These are phyloP conservation scores for Actinopyga echinites DNA, from an alignment of 53 echinoderm and acorn worm species.

Conservation along the genomic window DNA sequence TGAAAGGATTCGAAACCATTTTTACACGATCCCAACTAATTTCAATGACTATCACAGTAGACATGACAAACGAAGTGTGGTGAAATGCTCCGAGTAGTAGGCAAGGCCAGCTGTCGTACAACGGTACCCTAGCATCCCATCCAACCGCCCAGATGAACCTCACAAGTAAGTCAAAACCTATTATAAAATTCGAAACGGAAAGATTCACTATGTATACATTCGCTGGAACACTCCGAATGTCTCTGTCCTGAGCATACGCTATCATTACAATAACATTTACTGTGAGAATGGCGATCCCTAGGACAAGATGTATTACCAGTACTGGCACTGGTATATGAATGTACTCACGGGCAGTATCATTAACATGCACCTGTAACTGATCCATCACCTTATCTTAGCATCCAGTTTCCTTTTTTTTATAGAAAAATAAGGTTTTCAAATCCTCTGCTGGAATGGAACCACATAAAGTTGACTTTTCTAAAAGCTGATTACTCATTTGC, in stretches of 20 bases:
- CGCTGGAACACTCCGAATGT: not conserved
- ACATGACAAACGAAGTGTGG: not conserved
- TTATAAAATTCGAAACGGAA: not conserved
- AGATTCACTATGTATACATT: not conserved
- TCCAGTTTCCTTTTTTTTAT: too few relatives aligned
- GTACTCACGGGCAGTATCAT: too few relatives aligned
- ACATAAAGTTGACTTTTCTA: too few relatives aligned
- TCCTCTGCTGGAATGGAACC: too few relatives aligned
- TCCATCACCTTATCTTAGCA: too few relatives aligned
- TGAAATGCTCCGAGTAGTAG: not conserved
- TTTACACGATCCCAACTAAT: not conserved
- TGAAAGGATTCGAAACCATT: not conserved
- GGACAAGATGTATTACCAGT: not conserved
- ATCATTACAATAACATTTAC: not conserved
- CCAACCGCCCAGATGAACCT: not conserved
- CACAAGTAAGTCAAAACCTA: too few relatives aligned
- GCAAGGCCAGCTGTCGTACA: not conserved
- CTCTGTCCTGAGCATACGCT: not conserved
- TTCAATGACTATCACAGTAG: not conserved
- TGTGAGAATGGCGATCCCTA: not conserved
- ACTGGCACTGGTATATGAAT: not conserved
- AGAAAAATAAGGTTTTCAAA: too few relatives aligned
- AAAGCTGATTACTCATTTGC: too few relatives aligned
- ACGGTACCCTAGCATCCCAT: not conserved
- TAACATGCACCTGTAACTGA: too few relatives aligned